Evolutionary conservation across 1,140 invertebrate genomes (phyloP), one percentile per base, ranked within the genome.

Genomic region (Campoletis sonorensis): DNA sequence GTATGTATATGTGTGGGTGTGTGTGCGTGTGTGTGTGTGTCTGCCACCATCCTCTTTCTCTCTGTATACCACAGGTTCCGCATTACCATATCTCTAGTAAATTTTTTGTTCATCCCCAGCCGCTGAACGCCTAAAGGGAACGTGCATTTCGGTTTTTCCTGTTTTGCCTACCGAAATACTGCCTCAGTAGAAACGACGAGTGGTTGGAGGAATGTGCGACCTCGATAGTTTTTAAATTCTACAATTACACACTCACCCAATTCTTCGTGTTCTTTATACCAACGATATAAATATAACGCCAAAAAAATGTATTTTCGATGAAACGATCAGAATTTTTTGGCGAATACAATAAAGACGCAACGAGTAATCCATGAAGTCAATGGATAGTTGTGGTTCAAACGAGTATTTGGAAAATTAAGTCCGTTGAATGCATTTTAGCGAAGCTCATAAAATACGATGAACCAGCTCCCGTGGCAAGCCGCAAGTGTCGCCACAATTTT

Each of bases 1-100:
- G 37, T 37, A 37, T 37, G 37, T 37, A 10, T n/a, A n/a, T n/a
- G n/a, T n/a, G n/a, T n/a, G n/a, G n/a, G n/a, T n/a, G n/a, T n/a
- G n/a, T n/a, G n/a, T 37, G 75, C 54, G 23, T 67, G 49, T 58
- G 68, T 79, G 61, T 77, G 81, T 64, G 45, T 51, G 33, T 80
- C 81, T 27, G 37, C 80, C 58, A 54, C 40, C 72, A 26, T 18
- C 23, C 45, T 54, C 26, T 54, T 75, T 54, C 23, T 27, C 45
- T 54, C 26, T 54, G 26, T 54, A 54, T 27, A 70, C 61, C 58
- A 82, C 40, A 75, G 72, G 75, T 85, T 61, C 26, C 61, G 33
- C 76, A 86, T 84, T 84, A 84, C 82, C 75, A 86, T 86, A 84
- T 37, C 79, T 58, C 73, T 73, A 49, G 73, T 71, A 49, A 0